Evolutionary conservation across 2,888 invertebrate genomes (phyloP).

Genomic region (Epirrhoe tristata): DNA sequence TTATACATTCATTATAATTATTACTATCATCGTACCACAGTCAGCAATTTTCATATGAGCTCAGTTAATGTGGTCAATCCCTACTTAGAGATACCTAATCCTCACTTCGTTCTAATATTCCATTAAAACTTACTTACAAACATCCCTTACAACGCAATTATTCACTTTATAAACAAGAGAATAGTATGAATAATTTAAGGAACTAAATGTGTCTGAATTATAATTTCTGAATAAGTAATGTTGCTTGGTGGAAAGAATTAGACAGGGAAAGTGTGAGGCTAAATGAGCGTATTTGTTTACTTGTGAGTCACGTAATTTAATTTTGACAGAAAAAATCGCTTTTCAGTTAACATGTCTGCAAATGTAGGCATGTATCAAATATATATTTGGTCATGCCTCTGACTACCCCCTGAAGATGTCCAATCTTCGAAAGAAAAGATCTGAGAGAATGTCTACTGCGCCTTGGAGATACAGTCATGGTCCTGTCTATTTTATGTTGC

Average conservation of each 20-base stretch:
- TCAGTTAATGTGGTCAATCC: conserved; percentile 14
- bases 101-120: conserved; percentile 26
- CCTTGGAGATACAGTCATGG: no score
- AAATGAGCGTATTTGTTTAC: neutral
- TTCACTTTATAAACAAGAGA: conserved; percentile 43
- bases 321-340: no score
- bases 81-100: conserved; percentile 20
- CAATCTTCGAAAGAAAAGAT: no score
- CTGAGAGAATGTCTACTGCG: no score
- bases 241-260: conserved; percentile 39
- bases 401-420: no score
- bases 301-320: no score
- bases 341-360: no score
- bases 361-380: no score
- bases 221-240: conserved; percentile 46
- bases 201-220: conserved; percentile 51
- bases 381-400: neutral
- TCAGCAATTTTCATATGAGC: neutral
- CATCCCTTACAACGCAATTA: conserved; percentile 42
- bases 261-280: neutral
- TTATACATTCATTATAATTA: neutral
- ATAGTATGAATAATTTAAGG: conserved; percentile 53
- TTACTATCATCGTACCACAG: neutral
- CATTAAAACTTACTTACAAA: conserved; percentile 35
- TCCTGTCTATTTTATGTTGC: no score